Conservation (phyloP, 2,888 invertebrate genomes). For the Pachliopta kotzebuea region DNA sequence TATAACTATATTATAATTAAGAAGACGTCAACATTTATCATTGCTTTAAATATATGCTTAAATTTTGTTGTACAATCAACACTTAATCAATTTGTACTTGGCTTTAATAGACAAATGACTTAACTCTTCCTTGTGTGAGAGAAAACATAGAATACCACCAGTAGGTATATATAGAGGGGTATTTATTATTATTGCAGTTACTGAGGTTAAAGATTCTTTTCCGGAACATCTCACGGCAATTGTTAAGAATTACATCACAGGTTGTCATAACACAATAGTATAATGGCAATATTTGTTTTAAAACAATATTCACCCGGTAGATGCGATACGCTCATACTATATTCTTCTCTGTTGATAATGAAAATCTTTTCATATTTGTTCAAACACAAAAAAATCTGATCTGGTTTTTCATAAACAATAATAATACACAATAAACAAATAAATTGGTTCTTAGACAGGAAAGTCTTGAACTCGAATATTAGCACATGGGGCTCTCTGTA, state of each 20-base stretch:
- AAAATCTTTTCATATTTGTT: background rate
- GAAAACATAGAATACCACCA: no score
- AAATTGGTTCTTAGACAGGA: no score
- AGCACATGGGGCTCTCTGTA: no score
- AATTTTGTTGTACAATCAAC: background rate
- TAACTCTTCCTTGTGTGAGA: no score
- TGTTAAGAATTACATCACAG: constrained; percentile 3
- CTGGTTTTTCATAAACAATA: no score
- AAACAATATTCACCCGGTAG: background rate
- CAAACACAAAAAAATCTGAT: background rate
- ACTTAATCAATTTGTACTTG: no score
- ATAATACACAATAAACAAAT: no score
- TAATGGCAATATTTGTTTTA: constrained; percentile 2
- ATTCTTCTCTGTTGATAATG: background rate
- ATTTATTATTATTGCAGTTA: background rate
- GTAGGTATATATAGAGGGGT: no score
- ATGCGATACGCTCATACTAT: background rate
- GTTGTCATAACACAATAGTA: constrained; percentile 10
- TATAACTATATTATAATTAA: background rate
- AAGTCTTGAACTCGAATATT: no score
- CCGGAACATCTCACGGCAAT: background rate
- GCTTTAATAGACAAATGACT: no score
- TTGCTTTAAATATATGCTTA: background rate
- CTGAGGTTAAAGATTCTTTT: background rate
- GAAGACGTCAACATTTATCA: background rate